Conservation (phyloP, 2,888 invertebrate genomes). For the Netelia fuscicornis region DNA sequence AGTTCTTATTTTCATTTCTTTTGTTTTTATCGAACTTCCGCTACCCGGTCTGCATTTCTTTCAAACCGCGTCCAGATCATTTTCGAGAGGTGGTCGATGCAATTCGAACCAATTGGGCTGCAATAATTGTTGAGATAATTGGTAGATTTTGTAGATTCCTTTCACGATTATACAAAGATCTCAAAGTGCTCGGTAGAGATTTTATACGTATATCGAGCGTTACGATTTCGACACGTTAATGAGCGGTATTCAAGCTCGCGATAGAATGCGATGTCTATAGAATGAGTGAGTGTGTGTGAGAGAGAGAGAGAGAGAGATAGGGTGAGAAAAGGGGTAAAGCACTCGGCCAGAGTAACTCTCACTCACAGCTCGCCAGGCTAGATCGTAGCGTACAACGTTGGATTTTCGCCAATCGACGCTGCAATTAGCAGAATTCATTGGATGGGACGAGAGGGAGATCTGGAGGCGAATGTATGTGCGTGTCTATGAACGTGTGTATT, state of each 20-base stretch:
- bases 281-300: slow-evolving; percentile 33
- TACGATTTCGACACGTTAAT: slow-evolving; percentile 64
- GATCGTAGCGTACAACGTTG: slow-evolving; percentile 70
- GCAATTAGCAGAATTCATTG: slow-evolving; percentile 82
- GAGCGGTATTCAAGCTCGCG: slow-evolving; percentile 61
- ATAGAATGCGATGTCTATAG: slow-evolving; percentile 46
- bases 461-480: not conserved
- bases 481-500: slow-evolving; percentile 14
- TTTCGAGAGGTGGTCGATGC: not conserved
- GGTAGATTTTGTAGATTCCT: slow-evolving; percentile 29
- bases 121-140: slow-evolving; percentile 28
- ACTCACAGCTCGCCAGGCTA: slow-evolving; percentile 51
- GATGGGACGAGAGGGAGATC: slow-evolving; percentile 50
- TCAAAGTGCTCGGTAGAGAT: slow-evolving; percentile 5
- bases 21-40: not conserved
- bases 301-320: slow-evolving; percentile 19
- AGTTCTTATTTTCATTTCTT: not conserved
- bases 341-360: slow-evolving; percentile 62
- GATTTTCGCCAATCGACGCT: slow-evolving; percentile 79
- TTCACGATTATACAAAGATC: slow-evolving; percentile 39
- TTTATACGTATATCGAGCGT: slow-evolving; percentile 29
- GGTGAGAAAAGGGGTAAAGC: slow-evolving; percentile 30
- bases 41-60: not conserved
- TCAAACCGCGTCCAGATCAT: not conserved
- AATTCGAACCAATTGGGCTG: not conserved